Conservation (phyloP, 92 coral and sea anemone genomes). For the Palythoa caribaeorum region DNA sequence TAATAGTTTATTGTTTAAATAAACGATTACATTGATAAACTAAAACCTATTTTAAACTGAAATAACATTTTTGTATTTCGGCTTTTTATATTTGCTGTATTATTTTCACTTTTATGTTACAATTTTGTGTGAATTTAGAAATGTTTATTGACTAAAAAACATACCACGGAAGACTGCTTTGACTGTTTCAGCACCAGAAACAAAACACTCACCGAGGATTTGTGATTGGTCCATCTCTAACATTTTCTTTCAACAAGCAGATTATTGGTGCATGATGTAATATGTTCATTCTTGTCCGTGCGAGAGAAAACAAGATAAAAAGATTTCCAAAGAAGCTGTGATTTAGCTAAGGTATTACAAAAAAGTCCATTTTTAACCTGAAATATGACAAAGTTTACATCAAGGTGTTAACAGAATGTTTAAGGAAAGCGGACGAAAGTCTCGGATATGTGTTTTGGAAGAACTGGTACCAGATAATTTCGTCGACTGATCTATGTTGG, state of each 20-base stretch:
- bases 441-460: conserved; percentile 47
- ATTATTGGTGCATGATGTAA: conserved; percentile 42
- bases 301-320: conserved; percentile 18
- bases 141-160: background rate
- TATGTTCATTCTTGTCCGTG: background rate
- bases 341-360: background rate
- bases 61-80: no score
- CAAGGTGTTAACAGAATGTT: background rate
- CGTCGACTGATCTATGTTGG: conserved; percentile 52
- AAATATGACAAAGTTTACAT: background rate
- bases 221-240: conserved; percentile 23
- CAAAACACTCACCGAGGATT: background rate
- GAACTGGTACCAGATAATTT: conserved; percentile 51
- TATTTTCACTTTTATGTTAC: no score
- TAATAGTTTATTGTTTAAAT: no score
- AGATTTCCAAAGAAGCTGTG: background rate
- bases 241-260: conserved; percentile 6
- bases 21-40: no score
- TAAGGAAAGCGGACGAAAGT: background rate
- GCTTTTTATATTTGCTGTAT: no score
- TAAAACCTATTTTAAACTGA: no score
- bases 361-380: background rate
- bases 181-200: conserved; percentile 22
- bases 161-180: background rate
- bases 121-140: background rate